A percentile compares a stretch with the other conserved stretches of the same genome.
phyloP scores from a whole-genome alignment of 2,113 vertebrate species.

The Cyphomyrus plagiostoma region DNA sequence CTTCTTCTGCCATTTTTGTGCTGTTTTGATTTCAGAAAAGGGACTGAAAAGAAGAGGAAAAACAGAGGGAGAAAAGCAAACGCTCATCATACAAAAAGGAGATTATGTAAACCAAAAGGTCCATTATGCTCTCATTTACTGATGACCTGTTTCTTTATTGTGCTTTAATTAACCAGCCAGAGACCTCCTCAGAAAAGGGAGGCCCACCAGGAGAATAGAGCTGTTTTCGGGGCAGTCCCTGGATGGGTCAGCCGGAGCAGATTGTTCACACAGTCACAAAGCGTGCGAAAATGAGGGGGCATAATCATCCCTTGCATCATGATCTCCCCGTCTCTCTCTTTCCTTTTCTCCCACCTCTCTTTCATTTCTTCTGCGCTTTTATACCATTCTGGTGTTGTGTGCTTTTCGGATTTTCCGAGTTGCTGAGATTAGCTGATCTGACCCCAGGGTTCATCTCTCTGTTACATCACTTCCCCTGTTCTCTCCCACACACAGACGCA shows the following conservation, averaged over 20 bases:
- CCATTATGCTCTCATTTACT: constrained; percentile 29
- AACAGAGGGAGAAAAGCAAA: background rate
- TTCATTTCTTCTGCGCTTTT: constrained; percentile 41
- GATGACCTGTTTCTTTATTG: constrained; percentile 21
- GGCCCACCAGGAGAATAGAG: background rate
- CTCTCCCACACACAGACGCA: constrained; percentile 38
- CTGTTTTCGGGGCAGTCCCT: constrained; percentile 16
- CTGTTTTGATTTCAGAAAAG: background rate
- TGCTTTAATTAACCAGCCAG: constrained; percentile 32
- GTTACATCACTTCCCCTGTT: constrained; percentile 17
- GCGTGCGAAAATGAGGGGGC: constrained; percentile 33
- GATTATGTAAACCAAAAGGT: constrained; percentile 27
- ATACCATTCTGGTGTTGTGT: constrained; percentile 34
- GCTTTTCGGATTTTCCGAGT: constrained; percentile 44
- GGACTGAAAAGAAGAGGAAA: background rate
- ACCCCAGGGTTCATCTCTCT: constrained; percentile 36
- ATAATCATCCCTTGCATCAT: constrained; percentile 42
- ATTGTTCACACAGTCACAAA: constrained; percentile 47
- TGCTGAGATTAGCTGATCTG: constrained; percentile 59
- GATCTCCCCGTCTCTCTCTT: constrained; percentile 35
- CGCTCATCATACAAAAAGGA: constrained; percentile 18
- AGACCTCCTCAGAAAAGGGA: constrained; percentile 23
- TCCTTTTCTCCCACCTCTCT: constrained; percentile 42
- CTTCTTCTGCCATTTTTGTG: background rate
- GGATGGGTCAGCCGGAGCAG: constrained; percentile 38